A percentile compares a stretch with the other conserved stretches of the same genome.
phyloP scores from a whole-genome alignment of 35 echinoderm and acorn worm species.

The Strongylocentrotus purpuratus region DNA sequence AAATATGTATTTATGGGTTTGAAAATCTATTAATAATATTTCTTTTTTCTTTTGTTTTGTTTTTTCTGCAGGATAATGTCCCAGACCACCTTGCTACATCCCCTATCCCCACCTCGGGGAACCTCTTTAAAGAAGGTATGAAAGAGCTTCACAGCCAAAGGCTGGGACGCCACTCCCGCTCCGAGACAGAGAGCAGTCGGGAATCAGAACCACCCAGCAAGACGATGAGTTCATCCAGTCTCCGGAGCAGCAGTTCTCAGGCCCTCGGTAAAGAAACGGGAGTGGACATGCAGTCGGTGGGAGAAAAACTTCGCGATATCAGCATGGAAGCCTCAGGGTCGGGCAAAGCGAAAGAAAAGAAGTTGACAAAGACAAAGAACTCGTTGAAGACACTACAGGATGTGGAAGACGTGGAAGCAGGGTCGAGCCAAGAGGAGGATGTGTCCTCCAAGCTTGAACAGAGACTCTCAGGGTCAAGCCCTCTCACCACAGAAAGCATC shows the following conservation, averaged over 20 bases:
- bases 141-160: slow-evolving; percentile 64
- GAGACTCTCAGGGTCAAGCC: neutral
- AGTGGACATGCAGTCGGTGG: slow-evolving; percentile 39
- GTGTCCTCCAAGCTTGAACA: neutral
- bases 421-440: slow-evolving; percentile 51
- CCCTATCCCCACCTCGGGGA: slow-evolving; percentile 59
- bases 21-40: neutral
- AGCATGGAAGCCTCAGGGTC: neutral
- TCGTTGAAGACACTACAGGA: slow-evolving; percentile 53
- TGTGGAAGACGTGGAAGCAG: slow-evolving; percentile 36
- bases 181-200: slow-evolving; percentile 70
- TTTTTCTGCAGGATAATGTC: slow-evolving; percentile 56
- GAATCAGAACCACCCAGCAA: slow-evolving; percentile 53
- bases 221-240: slow-evolving; percentile 41
- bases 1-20: too few species aligned
- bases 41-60: slow-evolving; percentile 41
- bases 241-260: slow-evolving; percentile 25
- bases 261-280: neutral
- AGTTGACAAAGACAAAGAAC: slow-evolving; percentile 49
- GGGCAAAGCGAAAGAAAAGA: neutral
- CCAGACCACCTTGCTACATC: slow-evolving; percentile 79
- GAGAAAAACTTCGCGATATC: slow-evolving; percentile 34
- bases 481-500: neutral
- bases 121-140: slow-evolving; percentile 83
- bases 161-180: slow-evolving; percentile 3